Percentiles rank a stretch among this genome's conserved stretches.
Conservation (phyloP, 2,113 vertebrate genomes). For the Eulacestoma nigropectus region DNA sequence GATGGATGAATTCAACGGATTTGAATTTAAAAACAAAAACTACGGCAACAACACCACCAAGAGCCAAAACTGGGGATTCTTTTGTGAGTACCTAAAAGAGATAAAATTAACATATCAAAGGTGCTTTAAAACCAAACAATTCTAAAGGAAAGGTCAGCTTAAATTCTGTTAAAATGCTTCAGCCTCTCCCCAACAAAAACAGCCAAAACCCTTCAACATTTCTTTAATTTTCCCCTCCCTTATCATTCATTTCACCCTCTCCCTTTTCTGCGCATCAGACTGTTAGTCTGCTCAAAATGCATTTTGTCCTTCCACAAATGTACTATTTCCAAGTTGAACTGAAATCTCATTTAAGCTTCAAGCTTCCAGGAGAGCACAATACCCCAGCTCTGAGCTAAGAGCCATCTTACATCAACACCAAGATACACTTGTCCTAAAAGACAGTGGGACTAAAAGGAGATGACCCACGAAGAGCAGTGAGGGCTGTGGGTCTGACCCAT, state of each 20-base stretch:
- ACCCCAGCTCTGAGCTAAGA: not conserved
- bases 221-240: not conserved
- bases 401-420: not conserved
- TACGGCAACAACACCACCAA: not conserved
- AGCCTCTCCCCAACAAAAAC: not conserved
- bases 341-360: not conserved
- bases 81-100: not conserved
- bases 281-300: not conserved
- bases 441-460: not conserved
- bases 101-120: not conserved
- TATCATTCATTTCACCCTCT: not conserved
- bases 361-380: not conserved
- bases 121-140: not conserved
- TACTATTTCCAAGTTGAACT: not conserved
- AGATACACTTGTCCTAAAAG: not conserved
- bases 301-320: not conserved
- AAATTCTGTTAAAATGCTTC: not conserved
- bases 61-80: not conserved
- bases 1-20: not conserved
- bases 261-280: not conserved
- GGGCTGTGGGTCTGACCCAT: rapidly evolving
- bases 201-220: not conserved
- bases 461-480: not conserved
- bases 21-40: not conserved
- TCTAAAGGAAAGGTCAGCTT: not conserved